Conservation (phyloP, 1,140 invertebrate species). For the Acromyrmex heyeri region DNA sequence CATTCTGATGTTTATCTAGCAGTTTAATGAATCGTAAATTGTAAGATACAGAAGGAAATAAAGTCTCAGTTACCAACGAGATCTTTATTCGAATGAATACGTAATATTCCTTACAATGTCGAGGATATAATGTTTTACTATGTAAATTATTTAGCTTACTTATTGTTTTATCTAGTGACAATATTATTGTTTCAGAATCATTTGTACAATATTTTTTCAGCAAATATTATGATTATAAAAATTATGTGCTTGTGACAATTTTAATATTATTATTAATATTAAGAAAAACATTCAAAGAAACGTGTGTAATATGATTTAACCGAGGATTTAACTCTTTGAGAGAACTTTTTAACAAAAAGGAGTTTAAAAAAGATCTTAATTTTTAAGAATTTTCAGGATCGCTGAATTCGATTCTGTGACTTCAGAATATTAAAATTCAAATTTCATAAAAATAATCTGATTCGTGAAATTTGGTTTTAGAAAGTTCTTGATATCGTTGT, state of each 20-base stretch:
- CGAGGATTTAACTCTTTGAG: background rate
- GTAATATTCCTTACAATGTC: background rate
- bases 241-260: background rate
- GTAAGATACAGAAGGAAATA: conserved; percentile 25
- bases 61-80: background rate
- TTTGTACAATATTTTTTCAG: background rate
- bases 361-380: too few relatives aligned
- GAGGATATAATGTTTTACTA: background rate
- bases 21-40: conserved; percentile 50
- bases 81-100: conserved; percentile 24
- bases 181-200: background rate
- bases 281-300: background rate
- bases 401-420: too few relatives aligned
- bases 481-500: too few relatives aligned
- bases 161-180: background rate
- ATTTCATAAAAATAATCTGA: too few relatives aligned
- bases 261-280: background rate
- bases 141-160: background rate
- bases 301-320: background rate
- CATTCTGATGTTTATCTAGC: conserved; percentile 32
- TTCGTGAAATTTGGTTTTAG: too few relatives aligned
- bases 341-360: too few relatives aligned
- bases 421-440: too few relatives aligned
- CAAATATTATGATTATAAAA: background rate
- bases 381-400: too few relatives aligned